Evolutionary conservation across 2,797 vertebrate species (phyloP), one percentile per base, ranked within the genome.

Genomic region (Hypotaenidia okinawae): DNA sequence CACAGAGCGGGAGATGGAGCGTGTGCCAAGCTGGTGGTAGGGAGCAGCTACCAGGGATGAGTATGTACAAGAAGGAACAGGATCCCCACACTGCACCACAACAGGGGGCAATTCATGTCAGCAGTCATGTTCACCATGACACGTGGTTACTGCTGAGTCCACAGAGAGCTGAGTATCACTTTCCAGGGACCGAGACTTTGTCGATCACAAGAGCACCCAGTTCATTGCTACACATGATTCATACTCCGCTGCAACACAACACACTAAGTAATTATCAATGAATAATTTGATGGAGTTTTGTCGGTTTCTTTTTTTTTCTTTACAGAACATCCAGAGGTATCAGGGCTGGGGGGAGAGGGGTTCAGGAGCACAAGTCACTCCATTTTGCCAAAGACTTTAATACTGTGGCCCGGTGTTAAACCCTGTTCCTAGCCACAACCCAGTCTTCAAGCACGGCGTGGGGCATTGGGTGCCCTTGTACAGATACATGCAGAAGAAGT

Each of bases 121-220:
- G 39, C 0, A 9, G 43, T n/a, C 64, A 39, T 2, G 25, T 27
- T 45, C 45, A 55, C 55, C 28, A 6, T 1, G 51, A 45, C 55
- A 43, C 2, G 3, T 13, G 28, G 33, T 21, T 23, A 11, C 22
- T 0, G 1, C 39, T 6, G 45, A 43, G 70, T 17, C 35, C 16
- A 1, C 2, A 21, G 41, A 18, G n/a, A 75, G 37, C 0, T 6
- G 37, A 45, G 23, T 8, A 8, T n/a, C 27, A 23, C 68, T 91
- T 86, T 54, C 77, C 81, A 79, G 66, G 63, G 72, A 59, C 9
- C 19, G 57, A 83, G 37, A 43, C 43, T 75, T 52, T 54, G 73
- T 43, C 1, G 4, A 14, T 49, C 63, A 16, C 30, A 49, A 49
- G 41, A 43, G 52, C 67, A n/a, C 28, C 22, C 12, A 2, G 21